phyloP scores from a whole-genome alignment of 2,113 vertebrate genomes.

The Tragulus kanchil region DNA sequence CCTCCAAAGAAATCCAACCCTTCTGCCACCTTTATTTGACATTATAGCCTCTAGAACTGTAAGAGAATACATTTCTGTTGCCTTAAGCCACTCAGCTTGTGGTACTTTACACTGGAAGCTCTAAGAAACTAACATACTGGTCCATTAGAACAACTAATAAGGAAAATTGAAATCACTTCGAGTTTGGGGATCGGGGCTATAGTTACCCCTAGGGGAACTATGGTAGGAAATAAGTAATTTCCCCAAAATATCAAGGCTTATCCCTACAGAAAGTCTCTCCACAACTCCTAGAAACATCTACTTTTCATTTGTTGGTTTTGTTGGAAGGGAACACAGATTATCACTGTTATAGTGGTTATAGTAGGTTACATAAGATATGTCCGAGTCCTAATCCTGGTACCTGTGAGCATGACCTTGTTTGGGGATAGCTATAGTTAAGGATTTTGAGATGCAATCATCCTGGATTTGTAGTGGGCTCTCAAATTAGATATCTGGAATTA shows the following conservation, averaged over 20 bases:
- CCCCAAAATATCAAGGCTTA: neutral
- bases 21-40: neutral
- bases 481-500: neutral
- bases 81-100: neutral
- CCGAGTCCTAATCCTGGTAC: neutral
- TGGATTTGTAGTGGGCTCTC: neutral
- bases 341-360: neutral
- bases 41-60: neutral
- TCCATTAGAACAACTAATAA: constrained; percentile 56
- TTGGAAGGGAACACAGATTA: neutral
- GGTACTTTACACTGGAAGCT: neutral
- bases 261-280: neutral
- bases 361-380: neutral
- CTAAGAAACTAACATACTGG: neutral
- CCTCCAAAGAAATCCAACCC: neutral
- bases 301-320: neutral
- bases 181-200: no score
- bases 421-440: neutral
- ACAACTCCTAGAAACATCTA: neutral
- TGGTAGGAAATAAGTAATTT: neutral
- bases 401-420: neutral
- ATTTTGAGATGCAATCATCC: neutral
- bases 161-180: constrained; percentile 76
- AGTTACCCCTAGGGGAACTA: rapidly evolving
- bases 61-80: neutral